phyloP scores from a whole-genome alignment of 1,140 invertebrate genomes.

The Drosophila suzukii region DNA sequence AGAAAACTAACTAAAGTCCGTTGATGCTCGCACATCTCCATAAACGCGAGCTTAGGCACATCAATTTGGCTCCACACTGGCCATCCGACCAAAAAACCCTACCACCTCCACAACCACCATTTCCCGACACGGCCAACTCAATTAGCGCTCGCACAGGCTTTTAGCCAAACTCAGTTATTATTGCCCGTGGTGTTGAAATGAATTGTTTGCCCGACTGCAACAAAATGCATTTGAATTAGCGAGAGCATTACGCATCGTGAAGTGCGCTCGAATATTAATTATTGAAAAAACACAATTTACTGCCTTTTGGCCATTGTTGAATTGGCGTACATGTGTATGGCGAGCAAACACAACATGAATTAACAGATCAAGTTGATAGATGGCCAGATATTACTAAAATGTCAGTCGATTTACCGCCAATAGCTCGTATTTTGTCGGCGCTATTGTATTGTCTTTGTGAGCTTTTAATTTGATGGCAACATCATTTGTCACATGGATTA shows the following conservation, averaged over 20 bases:
- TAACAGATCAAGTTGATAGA: slow-evolving; percentile 18
- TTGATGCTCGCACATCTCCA: neutral
- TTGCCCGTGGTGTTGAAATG: slow-evolving; percentile 35
- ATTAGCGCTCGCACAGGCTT: slow-evolving; percentile 73
- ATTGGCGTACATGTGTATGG: slow-evolving; percentile 9
- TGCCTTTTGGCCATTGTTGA: slow-evolving; percentile 12
- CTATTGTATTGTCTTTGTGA: slow-evolving; percentile 1
- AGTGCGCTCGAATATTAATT: slow-evolving; percentile 54
- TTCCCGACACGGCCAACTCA: slow-evolving; percentile 60
- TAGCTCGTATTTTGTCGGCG: neutral
- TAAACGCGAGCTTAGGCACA: slow-evolving; percentile 32
- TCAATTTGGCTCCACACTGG: slow-evolving; percentile 48
- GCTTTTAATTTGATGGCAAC: neutral
- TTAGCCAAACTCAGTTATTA: slow-evolving; percentile 77
- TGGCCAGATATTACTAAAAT: slow-evolving; percentile 5
- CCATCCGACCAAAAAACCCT: slow-evolving; percentile 1
- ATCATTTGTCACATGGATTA: too few relatives aligned
- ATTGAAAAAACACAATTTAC: slow-evolving; percentile 49
- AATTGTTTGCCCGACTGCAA: slow-evolving; percentile 36
- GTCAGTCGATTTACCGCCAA: neutral
- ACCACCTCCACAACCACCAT: neutral
- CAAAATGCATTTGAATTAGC: slow-evolving; percentile 55
- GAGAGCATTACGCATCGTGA: slow-evolving; percentile 15
- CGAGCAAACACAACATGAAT: slow-evolving; percentile 5
- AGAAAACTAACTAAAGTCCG: slow-evolving; percentile 28